A percentile compares a stretch with the other conserved stretches of the same genome.
Evolutionary conservation across 2,113 vertebrate genomes (phyloP).

Genomic region (Zosterops hypoxanthus): DNA sequence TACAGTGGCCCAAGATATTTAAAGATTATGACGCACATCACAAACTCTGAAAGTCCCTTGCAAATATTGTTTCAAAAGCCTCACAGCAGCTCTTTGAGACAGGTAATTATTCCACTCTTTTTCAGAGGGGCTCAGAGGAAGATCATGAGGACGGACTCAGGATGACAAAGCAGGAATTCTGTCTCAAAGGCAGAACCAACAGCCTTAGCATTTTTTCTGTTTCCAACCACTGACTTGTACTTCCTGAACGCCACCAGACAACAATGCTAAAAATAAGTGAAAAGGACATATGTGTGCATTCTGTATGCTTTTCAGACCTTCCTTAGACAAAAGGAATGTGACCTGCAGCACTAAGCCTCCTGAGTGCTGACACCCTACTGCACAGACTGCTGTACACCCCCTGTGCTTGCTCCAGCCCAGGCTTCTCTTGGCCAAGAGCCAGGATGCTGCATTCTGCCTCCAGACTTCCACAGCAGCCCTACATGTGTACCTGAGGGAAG

Average conservation of each 20-base stretch:
- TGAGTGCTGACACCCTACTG: neutral
- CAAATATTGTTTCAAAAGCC: neutral
- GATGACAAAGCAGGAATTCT: slow-evolving; percentile 43
- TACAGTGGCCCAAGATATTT: neutral
- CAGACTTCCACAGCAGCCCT: neutral
- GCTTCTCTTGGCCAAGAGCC: neutral
- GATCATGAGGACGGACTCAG: neutral
- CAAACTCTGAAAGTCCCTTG: neutral
- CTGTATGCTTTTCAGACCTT: neutral
- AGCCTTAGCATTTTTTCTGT: neutral
- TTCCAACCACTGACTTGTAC: neutral
- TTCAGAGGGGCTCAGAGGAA: neutral
- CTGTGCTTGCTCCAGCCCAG: neutral
- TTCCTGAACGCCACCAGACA: slow-evolving; percentile 1
- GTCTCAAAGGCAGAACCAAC: neutral
- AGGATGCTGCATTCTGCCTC: neutral
- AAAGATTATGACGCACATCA: neutral
- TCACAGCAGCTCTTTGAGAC: neutral
- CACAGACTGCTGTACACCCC: neutral
- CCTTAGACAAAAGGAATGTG: neutral
- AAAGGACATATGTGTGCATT: neutral
- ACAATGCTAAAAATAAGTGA: neutral
- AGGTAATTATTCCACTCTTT: neutral
- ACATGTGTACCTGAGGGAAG: neutral
- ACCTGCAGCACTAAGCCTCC: neutral